phyloP scores from a whole-genome alignment of 2,888 invertebrate genomes.

The Eilema griseolum region DNA sequence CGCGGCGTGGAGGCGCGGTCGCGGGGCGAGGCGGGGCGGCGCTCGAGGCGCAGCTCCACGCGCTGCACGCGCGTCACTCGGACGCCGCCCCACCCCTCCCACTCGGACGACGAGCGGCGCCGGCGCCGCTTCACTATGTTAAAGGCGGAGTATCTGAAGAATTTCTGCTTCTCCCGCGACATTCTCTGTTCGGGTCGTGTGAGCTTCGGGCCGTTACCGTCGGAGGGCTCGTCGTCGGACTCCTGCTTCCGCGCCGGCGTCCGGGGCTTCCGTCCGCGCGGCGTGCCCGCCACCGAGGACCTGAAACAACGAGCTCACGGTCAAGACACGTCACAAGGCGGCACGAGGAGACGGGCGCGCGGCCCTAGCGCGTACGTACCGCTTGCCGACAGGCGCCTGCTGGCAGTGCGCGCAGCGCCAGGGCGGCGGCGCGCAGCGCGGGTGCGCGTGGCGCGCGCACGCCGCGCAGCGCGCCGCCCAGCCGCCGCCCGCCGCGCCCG shows the following conservation, averaged over 20 bases:
- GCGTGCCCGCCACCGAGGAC: slow-evolving; percentile 49
- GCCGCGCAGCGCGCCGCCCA: slow-evolving; percentile 67
- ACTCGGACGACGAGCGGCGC: slow-evolving; percentile 70
- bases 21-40: slow-evolving; percentile 45
- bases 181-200: slow-evolving; percentile 88
- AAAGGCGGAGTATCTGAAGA: slow-evolving; percentile 93
- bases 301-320: slow-evolving; percentile 27
- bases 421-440: slow-evolving; percentile 43
- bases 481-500: slow-evolving; percentile 74
- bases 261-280: slow-evolving; percentile 65
- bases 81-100: slow-evolving; percentile 80
- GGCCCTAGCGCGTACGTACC: too few relatives aligned
- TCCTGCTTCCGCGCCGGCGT: slow-evolving; percentile 63
- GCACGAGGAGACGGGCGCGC: too few relatives aligned
- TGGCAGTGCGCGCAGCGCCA: slow-evolving; percentile 37
- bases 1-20: slow-evolving; percentile 19
- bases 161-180: slow-evolving; percentile 95
- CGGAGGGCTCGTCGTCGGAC: slow-evolving; percentile 82
- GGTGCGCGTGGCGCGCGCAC: slow-evolving; percentile 45
- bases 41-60: slow-evolving; percentile 71
- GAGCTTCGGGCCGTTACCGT: slow-evolving; percentile 77
- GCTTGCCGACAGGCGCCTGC: slow-evolving; percentile 10
- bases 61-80: slow-evolving; percentile 77
- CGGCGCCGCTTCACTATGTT: slow-evolving; percentile 88
- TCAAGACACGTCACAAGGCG: not conserved